phyloP scores from a whole-genome alignment of 1,140 invertebrate genomes.

The Luehdorfia chinensis region DNA sequence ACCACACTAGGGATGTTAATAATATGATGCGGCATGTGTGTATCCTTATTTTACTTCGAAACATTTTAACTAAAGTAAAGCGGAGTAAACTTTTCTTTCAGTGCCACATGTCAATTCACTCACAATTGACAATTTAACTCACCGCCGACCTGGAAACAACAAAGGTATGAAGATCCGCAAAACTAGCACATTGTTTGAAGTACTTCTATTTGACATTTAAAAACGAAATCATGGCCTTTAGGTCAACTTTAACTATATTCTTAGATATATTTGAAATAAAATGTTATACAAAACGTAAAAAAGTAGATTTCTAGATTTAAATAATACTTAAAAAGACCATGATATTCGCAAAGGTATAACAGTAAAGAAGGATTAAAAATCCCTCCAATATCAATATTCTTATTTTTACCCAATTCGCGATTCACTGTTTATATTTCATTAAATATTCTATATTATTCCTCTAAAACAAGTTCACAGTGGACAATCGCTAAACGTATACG shows the following conservation, averaged over 20 bases:
- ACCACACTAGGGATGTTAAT: conserved; percentile 96
- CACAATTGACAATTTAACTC: conserved; percentile 35
- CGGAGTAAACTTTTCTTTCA: conserved; percentile 42
- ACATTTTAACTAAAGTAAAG: conserved; percentile 79
- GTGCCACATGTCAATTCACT: conserved; percentile 63
- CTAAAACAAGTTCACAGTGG: conserved; percentile 13
- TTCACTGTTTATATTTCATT: conserved; percentile 7
- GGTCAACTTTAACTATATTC: too few relatives aligned
- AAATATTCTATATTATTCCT: conserved; percentile 6
- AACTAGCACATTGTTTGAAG: conserved; percentile 18
- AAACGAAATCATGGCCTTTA: too few relatives aligned
- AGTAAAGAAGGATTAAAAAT: not conserved
- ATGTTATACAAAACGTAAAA: conserved; percentile 20
- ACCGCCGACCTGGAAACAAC: conserved; percentile 40
- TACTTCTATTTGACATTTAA: conserved; percentile 18
- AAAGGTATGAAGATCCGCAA: conserved; percentile 27
- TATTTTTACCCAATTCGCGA: conserved; percentile 3
- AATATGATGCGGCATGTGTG: conserved; percentile 97
- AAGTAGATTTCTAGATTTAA: conserved; percentile 55
- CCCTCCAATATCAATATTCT: not conserved
- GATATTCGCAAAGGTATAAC: not conserved
- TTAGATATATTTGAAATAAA: too few relatives aligned
- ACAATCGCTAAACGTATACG: conserved; percentile 35
- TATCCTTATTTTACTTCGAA: conserved; percentile 91
- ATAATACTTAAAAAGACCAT: too few relatives aligned